These are phyloP conservation scores for Agriotes lineatus DNA, from an alignment of 2,888 invertebrate species.

Conservation along the genomic window DNA sequence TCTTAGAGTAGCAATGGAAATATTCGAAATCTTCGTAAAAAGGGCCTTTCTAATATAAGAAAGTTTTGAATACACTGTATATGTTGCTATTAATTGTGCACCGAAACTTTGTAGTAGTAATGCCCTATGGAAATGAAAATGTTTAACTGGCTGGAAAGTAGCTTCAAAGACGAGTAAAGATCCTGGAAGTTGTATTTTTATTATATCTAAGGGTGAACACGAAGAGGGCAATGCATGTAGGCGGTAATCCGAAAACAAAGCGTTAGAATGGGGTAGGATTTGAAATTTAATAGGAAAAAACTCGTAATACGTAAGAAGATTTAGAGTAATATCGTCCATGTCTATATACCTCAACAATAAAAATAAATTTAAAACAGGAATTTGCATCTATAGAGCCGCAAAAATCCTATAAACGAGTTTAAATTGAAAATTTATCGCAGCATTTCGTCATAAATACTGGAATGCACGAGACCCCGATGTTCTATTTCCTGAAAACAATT, in stretches of 20 bases:
- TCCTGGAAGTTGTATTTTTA: too few species aligned
- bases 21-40: too few species aligned
- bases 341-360: slow-evolving; percentile 44
- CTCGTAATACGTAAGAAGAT: slow-evolving; percentile 41
- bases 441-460: slow-evolving; percentile 43
- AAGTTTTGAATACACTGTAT: too few species aligned
- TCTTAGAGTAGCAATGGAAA: too few species aligned
- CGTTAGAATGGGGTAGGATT: slow-evolving; percentile 29
- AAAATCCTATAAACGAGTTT: slow-evolving; percentile 45
- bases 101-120: too few species aligned
- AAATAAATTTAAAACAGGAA: slow-evolving; percentile 44
- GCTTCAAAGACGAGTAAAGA: too few species aligned
- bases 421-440: slow-evolving; percentile 44
- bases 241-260: slow-evolving; percentile 20
- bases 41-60: too few species aligned
- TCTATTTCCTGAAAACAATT: slow-evolving; percentile 45
- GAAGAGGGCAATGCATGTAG: neutral
- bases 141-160: too few species aligned
- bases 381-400: slow-evolving; percentile 45
- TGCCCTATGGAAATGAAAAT: too few species aligned
- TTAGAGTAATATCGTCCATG: slow-evolving; percentile 40
- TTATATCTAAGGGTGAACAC: neutral
- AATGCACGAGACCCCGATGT: slow-evolving; percentile 44
- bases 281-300: slow-evolving; percentile 42
- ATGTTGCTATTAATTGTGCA: too few species aligned